Evolutionary conservation across 1,140 invertebrate genomes (phyloP).

Genomic region (Halictus rubicundus): DNA sequence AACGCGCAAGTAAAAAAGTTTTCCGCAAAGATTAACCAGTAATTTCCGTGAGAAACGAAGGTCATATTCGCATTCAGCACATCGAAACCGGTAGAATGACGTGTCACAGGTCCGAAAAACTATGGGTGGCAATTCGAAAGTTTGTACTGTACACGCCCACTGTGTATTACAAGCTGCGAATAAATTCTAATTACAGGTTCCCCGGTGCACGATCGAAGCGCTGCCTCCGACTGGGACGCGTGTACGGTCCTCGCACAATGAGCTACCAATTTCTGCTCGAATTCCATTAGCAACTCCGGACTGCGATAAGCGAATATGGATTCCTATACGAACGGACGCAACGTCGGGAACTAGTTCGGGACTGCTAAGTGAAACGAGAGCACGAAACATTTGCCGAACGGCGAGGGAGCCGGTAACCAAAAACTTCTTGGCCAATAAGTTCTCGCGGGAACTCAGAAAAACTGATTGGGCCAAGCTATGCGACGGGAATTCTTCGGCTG

Average conservation of each 20-base stretch:
- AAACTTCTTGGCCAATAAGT: background rate
- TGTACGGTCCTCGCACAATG: background rate
- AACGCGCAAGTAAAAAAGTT: too few species aligned
- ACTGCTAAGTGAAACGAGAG: background rate
- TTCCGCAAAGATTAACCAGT: too few species aligned
- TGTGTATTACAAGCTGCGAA: too few species aligned
- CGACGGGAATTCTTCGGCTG: conserved; percentile 1
- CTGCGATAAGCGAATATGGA: background rate
- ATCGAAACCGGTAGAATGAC: too few species aligned
- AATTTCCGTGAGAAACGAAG: too few species aligned
- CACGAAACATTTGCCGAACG: background rate
- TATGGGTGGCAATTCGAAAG: too few species aligned
- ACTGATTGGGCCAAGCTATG: background rate
- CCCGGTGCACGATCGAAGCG: too few species aligned
- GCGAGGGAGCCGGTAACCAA: background rate
- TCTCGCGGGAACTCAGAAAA: background rate
- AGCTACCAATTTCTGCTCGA: background rate
- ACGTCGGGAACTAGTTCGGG: background rate
- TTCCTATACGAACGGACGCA: background rate
- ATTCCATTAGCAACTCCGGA: background rate
- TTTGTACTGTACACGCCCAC: too few species aligned
- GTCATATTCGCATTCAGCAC: too few species aligned
- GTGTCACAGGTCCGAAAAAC: too few species aligned
- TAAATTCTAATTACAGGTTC: too few species aligned
- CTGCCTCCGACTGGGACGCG: too few species aligned